Evolutionary conservation across 1,140 invertebrate genomes (phyloP), one percentile per base, ranked within the genome.

Genomic region (Berghia stephanieae): DNA sequence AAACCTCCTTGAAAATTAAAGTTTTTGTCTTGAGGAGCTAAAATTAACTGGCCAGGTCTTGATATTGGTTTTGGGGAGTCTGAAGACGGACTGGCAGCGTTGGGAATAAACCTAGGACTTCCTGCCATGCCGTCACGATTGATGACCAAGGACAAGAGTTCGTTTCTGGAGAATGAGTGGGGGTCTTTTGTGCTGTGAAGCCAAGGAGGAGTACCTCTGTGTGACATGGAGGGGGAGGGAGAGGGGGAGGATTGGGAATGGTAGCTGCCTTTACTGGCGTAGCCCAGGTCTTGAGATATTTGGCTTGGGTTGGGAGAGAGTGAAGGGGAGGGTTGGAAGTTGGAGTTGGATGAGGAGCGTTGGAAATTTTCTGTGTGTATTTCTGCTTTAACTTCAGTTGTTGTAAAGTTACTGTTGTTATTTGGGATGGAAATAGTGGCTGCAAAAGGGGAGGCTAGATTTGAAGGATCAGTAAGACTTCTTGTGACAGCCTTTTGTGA

Each of bases 1-100:
- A 85, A 85, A 43, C 82, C n/a, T n/a, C n/a, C 82, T 79, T 84
- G 82, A 60, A 82, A 80, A 57, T 81, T 76, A 55, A 81, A 83
- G 34, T 81, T 78, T 73, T 84, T 85, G n/a, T 86, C 85, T 77
- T 80, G 80, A 8, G 85, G 80, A 10, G 79, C 80, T 13, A 86
- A 67, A 43, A 86, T 84, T 27, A 86, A 70, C 44, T 85, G 84
- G 31, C 81, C 84, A 3, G 85, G 85, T 10, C 85, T n/a, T n/a
- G n/a, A 76, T 38, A 57, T 43, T 2, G 55, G 46, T 63, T 75
- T 75, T 24, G 72, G 55, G 72, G 55, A 36, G 18, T 63, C 38
- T 63, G 34, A 3, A n/a, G 38, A 1, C 27, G 55, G 3, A 40
- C 44, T 34, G 2, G 40, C 2, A 16, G 8, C 24, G 42, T 40